phyloP scores from a whole-genome alignment of 2,797 vertebrate genomes.

The Bradypus variegatus region DNA sequence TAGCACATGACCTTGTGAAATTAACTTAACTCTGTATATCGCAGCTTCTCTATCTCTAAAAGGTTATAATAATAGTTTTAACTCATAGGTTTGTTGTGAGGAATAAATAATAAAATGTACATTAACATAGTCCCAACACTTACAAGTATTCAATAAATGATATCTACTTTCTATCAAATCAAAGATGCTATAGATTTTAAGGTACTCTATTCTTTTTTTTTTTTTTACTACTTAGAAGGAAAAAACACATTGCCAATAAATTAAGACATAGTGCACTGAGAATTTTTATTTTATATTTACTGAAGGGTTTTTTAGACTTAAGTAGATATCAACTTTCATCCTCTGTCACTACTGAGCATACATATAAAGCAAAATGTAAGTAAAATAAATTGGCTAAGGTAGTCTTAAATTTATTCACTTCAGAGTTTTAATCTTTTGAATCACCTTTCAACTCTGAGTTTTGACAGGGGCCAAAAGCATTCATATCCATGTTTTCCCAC shows the following conservation, averaged over 20 bases:
- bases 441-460: neutral
- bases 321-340: neutral
- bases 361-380: neutral
- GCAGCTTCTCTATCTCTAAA: too few relatives aligned
- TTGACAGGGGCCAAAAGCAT: too few relatives aligned
- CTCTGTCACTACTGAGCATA: neutral
- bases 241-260: neutral
- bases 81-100: neutral
- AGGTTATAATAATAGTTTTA: fast-evolving
- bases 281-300: neutral
- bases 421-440: neutral
- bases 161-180: too few relatives aligned
- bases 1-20: neutral
- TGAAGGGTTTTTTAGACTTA: neutral
- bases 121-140: neutral
- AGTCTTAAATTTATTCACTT: neutral
- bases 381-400: neutral
- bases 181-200: neutral
- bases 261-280: neutral
- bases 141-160: too few relatives aligned
- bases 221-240: neutral
- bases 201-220: neutral
- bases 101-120: fast-evolving
- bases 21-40: neutral
- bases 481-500: neutral